Conservation (phyloP, 1,140 invertebrate genomes). For the Brachionus calyciflorus region DNA sequence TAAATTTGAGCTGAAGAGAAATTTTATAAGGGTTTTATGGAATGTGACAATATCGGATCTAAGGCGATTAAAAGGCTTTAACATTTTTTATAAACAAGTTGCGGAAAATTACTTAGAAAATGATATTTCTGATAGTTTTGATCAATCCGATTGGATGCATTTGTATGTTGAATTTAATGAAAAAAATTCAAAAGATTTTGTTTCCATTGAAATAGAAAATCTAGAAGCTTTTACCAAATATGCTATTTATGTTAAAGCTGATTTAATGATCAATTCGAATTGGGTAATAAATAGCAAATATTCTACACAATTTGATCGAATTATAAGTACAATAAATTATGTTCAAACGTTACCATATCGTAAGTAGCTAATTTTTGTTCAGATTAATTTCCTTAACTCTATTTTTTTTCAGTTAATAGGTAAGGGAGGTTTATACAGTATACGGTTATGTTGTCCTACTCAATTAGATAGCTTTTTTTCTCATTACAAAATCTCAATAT, state of each 20-base stretch:
- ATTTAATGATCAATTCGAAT: not conserved
- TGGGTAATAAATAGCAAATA: not conserved
- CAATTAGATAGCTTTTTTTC: no score
- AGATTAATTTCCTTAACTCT: no score
- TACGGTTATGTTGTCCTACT: no score
- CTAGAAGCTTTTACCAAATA: not conserved
- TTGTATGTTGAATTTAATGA: not conserved
- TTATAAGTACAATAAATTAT: slow-evolving; percentile 19
- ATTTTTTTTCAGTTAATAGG: no score
- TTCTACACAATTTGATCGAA: not conserved
- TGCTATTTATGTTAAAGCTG: slow-evolving; percentile 33
- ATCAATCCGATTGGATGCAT: not conserved
- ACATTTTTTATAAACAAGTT: not conserved
- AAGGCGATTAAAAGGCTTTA: slow-evolving; percentile 11
- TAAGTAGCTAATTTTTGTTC: no score
- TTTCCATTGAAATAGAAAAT: not conserved
- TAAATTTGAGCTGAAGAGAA: not conserved
- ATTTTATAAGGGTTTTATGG: not conserved
- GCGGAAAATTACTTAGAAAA: not conserved
- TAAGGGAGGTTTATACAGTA: no score
- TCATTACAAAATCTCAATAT: no score
- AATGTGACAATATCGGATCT: not conserved
- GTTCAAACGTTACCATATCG: not conserved
- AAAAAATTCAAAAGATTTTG: not conserved
- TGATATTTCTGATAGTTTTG: not conserved